phyloP scores from a whole-genome alignment of 2,113 vertebrate species.

The Passer domesticus region DNA sequence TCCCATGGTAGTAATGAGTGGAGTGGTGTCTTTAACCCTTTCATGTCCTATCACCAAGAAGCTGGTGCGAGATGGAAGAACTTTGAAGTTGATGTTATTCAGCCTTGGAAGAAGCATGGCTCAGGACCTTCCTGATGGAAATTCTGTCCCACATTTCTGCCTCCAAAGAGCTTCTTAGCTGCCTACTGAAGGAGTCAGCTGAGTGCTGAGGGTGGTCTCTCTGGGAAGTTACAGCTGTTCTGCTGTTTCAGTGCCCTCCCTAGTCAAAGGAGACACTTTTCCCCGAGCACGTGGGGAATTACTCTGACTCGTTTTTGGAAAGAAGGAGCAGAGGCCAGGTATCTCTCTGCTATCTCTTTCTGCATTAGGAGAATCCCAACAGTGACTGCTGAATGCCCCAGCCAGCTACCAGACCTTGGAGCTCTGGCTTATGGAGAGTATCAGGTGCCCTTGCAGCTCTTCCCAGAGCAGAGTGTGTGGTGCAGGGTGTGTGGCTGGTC shows the following conservation, averaged over 20 bases:
- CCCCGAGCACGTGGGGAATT: neutral
- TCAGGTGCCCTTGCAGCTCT: neutral
- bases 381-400: neutral
- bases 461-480: neutral
- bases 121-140: neutral
- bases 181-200: neutral
- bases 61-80: neutral
- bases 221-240: neutral
- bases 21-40: neutral
- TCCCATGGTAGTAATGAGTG: neutral
- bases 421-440: neutral
- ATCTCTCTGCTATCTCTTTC: neutral
- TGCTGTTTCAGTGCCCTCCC: neutral
- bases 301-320: neutral
- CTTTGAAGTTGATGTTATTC: neutral
- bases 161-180: neutral
- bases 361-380: neutral
- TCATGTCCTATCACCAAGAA: neutral
- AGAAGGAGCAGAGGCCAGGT: neutral
- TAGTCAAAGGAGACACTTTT: neutral
- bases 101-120: neutral
- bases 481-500: rapidly evolving
- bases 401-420: neutral
- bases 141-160: neutral
- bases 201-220: neutral